Percentiles rank a stretch among this genome's conserved stretches.
Conservation (phyloP, 2,113 vertebrate species). For the Clarias macrocephalus region DNA sequence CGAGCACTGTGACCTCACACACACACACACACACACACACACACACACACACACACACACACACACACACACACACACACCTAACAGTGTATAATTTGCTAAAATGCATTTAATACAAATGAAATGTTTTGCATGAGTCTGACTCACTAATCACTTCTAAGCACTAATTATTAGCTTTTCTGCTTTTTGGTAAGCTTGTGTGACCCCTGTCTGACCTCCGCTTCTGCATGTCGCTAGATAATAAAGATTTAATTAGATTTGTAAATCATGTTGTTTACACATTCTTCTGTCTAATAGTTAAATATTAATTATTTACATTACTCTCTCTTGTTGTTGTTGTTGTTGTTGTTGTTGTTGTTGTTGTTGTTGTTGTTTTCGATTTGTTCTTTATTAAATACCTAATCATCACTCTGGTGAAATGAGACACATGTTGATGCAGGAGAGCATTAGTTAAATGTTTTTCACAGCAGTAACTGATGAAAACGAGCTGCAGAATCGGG, state of each 20-base stretch:
- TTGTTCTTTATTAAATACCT: background rate
- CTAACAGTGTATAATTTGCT: background rate
- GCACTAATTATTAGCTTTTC: background rate
- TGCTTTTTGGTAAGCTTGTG: background rate
- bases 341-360: background rate
- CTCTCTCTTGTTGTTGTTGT: background rate
- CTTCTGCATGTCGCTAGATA: background rate
- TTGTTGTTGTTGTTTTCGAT: background rate
- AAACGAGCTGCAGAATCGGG: background rate
- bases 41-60: too few species aligned
- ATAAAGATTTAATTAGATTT: background rate
- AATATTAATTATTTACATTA: background rate
- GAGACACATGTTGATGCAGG: background rate
- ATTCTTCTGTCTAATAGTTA: background rate
- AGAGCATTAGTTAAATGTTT: background rate
- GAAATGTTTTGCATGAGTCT: background rate
- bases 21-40: too few species aligned
- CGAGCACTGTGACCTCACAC: background rate
- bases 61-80: background rate
- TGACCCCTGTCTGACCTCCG: background rate
- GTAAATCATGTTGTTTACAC: background rate
- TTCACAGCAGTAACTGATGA: background rate
- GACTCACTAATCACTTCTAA: background rate
- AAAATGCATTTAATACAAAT: background rate
- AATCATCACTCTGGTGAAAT: background rate